Base-by-base conservation (phyloP, 92 coral and sea anemone species). In the Scolanthus callimorphus region DNA sequence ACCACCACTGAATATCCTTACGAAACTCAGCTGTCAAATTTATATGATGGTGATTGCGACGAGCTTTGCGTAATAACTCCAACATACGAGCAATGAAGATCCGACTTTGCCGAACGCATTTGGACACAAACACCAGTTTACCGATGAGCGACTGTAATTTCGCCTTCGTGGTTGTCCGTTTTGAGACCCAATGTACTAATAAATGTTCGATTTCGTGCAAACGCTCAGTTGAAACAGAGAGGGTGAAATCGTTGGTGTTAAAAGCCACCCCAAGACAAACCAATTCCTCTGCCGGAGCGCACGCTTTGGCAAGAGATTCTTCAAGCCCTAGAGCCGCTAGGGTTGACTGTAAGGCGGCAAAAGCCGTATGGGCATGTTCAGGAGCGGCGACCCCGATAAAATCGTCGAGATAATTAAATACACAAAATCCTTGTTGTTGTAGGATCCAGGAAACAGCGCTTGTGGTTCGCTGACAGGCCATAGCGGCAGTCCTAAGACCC, bases 331-430 rank as follows among this genome's bases (percentile, higher is more conserved):
- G 70, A 1, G 37, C 20, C 3, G 49, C 0, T 29, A 77, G 49
- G 2, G 65, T 43, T 0, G 27, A 39, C 1, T 39, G 50, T 1
- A 39, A 52, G 8, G 27, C 47, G 24, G 48, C 19, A 53, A 44
- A 67, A 20, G 34, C 64, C 9, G 26, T 19, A 3, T 17, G 11
- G 8, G 73, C 65, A 0, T 20, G 13, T 23, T 4, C 15, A 2
- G 65, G 27, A 0, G 52, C 12, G 15, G 26, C 43, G 21, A 74
- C 74, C 0, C 67, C 67, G 11, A 65, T 65, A 68, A 68, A 69
- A 34, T 68, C 83, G 37, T 77, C 83, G 28, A 77, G 57, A 60
- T 77, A 77, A 68, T 68, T 77, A 17, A 66, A 29, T 24, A 68
- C 55, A 2, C 31, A 49, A 37, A 2, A 38, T 25, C 65, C 65